Conservation (phyloP, 1,140 invertebrate genomes). For the Aphidius ervi region DNA sequence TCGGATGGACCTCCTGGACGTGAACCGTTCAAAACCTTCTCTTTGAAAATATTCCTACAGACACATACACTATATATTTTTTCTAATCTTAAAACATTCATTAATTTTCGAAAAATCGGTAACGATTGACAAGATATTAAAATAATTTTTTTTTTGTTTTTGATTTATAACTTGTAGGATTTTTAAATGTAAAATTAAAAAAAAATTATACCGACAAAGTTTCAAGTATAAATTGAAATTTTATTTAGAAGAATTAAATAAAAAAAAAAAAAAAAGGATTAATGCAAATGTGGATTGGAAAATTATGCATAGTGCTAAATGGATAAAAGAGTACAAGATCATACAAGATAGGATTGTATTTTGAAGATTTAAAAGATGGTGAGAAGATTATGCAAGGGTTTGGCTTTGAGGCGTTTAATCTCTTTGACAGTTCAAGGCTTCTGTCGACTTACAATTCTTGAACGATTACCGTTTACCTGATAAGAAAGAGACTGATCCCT, state of each 20-base stretch:
- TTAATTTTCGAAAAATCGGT: constrained; percentile 17
- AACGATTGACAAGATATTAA: constrained; percentile 1
- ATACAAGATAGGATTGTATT: constrained; percentile 6
- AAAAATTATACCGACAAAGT: neutral
- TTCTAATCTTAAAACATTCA: constrained; percentile 10
- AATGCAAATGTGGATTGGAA: too few relatives aligned
- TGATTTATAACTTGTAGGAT: neutral
- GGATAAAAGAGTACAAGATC: constrained; percentile 3
- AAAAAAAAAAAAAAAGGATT: too few relatives aligned
- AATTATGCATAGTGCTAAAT: neutral
- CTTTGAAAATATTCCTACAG: constrained; percentile 6
- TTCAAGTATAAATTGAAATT: too few relatives aligned
- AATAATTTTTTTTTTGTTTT: neutral
- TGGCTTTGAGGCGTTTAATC: constrained; percentile 30
- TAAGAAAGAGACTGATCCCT: constrained; percentile 11
- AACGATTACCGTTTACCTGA: constrained; percentile 13
- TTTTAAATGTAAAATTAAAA: neutral
- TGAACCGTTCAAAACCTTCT: neutral
- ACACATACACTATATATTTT: neutral
- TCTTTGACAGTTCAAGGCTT: constrained; percentile 25
- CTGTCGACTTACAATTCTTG: constrained; percentile 26
- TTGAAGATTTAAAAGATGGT: constrained; percentile 17
- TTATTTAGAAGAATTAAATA: too few relatives aligned
- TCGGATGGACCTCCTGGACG: constrained; percentile 10
- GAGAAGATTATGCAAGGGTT: constrained; percentile 19